Evolutionary conservation across 2,797 vertebrate species (phyloP), one percentile per base, ranked within the genome.

Genomic region (Falco novaeseelandiae): DNA sequence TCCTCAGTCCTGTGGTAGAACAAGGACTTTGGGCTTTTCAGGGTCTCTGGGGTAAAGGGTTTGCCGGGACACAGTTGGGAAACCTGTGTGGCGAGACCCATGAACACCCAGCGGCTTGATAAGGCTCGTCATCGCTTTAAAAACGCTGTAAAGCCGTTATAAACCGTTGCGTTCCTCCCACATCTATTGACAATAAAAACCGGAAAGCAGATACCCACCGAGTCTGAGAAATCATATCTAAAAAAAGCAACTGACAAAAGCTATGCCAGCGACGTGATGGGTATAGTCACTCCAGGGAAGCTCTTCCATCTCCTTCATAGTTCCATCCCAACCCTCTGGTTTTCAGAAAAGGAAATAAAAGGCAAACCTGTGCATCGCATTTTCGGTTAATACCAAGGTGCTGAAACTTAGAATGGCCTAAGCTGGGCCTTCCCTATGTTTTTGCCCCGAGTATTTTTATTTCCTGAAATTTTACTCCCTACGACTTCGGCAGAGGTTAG

Each of bases 151-250:
- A 29, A 22, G 52, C 9, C 17, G 1, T 13, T 61, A 2, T 4
- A 10, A 26, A 14, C 26, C 2, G 5, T 20, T 7, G 26, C 22
- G 0, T 48, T 51, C 40, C 55, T 44, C 7, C 27, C 10, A 3
- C 6, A 0, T 30, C 3, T 32, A 20, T 1, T 5, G 1, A 8
- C 52, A 40, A 9, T 62, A 49, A 76, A 46, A 12, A 19, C 1
- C 0, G 1, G 3, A 8, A 55, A 66, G 59, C 2, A 8, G 22
- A 14, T 20, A 12, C 6, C 8, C 5, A 0, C 26, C 2, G 66
- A 42, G 21, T 32, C 5, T 58, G 55, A 78, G 38, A 77, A 89
- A 44, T 40, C 3, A 2, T 13, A 32, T 3, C 2, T 25, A 22
- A 12, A 21, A 26, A 59, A 57, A 17, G 3, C 13, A 32, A 54